Conservation (phyloP, 2,888 invertebrate species). For the Drosophila nr. perissopoda region DNA sequence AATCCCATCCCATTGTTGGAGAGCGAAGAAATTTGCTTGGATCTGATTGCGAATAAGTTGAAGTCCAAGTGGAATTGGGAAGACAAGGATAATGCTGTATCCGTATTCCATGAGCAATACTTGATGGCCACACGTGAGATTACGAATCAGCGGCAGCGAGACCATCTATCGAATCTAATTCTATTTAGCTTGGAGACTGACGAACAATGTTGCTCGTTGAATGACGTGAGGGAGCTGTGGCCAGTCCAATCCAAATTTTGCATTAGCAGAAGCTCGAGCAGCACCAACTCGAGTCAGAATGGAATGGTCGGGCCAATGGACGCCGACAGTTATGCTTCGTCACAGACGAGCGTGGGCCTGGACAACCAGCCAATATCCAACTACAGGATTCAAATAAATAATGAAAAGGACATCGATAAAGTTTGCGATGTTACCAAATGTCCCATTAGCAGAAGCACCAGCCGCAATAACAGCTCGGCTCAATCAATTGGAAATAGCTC, state of each 20-base stretch:
- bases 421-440: too few relatives aligned
- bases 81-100: neutral
- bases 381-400: too few relatives aligned
- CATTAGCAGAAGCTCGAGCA: too few relatives aligned
- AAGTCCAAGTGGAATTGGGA: conserved; percentile 8
- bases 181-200: conserved; percentile 31
- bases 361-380: too few relatives aligned
- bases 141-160: conserved; percentile 29
- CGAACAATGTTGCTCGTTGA: neutral
- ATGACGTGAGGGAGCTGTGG: neutral
- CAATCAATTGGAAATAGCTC: neutral
- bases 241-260: neutral
- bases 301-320: too few relatives aligned
- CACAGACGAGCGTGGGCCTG: too few relatives aligned
- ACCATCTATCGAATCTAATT: conserved; percentile 35
- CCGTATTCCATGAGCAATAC: conserved; percentile 34
- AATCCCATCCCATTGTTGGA: neutral
- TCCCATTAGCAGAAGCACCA: neutral
- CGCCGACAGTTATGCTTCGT: too few relatives aligned
- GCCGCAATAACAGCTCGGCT: neutral
- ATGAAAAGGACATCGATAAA: too few relatives aligned
- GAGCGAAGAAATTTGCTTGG: conserved; percentile 34
- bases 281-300: too few relatives aligned
- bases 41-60: conserved; percentile 26
- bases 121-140: conserved; percentile 15